Conservation (phyloP, 92 coral and sea anemone species). For the Hydrozoanthus gracilis region DNA sequence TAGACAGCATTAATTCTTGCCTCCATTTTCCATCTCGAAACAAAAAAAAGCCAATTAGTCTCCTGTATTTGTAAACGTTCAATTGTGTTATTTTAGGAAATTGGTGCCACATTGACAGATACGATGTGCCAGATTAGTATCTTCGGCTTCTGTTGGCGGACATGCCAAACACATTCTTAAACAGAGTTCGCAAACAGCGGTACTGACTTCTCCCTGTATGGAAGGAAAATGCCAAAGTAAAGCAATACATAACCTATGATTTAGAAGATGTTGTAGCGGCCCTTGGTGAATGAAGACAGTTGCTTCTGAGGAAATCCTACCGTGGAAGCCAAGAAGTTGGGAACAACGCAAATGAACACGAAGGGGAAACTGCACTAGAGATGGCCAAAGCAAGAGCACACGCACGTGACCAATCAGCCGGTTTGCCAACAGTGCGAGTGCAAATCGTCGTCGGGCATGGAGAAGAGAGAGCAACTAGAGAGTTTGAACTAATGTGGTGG, state of each 20-base stretch:
- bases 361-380: constrained; percentile 37
- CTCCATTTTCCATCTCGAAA: constrained; percentile 23
- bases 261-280: constrained; percentile 15
- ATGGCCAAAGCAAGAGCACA: constrained; percentile 42
- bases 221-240: constrained; percentile 19
- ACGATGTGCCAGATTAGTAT: constrained; percentile 6
- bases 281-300: constrained; percentile 34
- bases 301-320: constrained; percentile 36
- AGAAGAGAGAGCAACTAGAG: constrained; percentile 38
- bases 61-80: background rate
- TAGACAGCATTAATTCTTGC: constrained; percentile 41
- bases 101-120: constrained; percentile 8
- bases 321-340: constrained; percentile 19
- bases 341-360: constrained; percentile 9
- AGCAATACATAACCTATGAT: constrained; percentile 29
- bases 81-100: background rate
- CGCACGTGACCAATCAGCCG: background rate
- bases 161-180: constrained; percentile 1
- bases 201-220: constrained; percentile 47
- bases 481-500: constrained; percentile 53
- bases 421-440: constrained; percentile 5
- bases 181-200: constrained; percentile 21
- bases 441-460: constrained; percentile 48
- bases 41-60: background rate
- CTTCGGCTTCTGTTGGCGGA: background rate